Percentiles rank a stretch among this genome's conserved stretches.
Conservation (phyloP, 35 echinoderm and acorn worm species). For the Strongylocentrotus purpuratus region DNA sequence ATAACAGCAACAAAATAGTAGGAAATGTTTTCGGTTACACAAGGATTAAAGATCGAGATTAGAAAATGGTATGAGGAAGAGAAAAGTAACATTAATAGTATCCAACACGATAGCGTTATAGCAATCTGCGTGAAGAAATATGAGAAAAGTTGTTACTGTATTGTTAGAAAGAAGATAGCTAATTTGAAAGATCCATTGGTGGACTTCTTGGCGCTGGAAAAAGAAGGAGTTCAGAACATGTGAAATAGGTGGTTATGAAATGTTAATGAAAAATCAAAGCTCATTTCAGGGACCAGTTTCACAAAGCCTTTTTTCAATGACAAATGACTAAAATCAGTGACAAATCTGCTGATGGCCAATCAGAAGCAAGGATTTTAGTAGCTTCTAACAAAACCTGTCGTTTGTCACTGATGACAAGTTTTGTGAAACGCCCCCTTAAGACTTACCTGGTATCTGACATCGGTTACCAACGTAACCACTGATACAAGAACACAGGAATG, state of each 20-base stretch:
- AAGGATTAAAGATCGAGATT: background rate
- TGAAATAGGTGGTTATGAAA: background rate
- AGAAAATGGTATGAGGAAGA: background rate
- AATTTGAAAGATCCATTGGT: background rate
- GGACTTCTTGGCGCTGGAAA: background rate
- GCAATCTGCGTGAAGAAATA: background rate
- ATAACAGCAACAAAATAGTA: background rate
- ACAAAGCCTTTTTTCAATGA: too few species aligned
- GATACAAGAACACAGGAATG: background rate
- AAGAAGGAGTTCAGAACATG: background rate
- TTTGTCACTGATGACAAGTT: too few species aligned
- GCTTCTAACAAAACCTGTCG: too few species aligned
- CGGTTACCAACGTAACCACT: background rate
- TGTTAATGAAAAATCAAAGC: background rate
- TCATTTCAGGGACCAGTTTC: background rate
- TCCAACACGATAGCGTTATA: background rate
- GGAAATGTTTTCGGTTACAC: background rate
- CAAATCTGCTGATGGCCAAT: too few species aligned
- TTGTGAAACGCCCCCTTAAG: background rate
- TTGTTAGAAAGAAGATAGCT: background rate
- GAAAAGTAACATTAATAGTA: background rate
- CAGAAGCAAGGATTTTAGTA: too few species aligned
- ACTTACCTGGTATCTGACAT: constrained; percentile 21
- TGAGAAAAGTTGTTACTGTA: background rate
- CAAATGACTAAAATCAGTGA: too few species aligned